phyloP scores from a whole-genome alignment of 2,888 invertebrate genomes.

The Geotrupes spiniger region DNA sequence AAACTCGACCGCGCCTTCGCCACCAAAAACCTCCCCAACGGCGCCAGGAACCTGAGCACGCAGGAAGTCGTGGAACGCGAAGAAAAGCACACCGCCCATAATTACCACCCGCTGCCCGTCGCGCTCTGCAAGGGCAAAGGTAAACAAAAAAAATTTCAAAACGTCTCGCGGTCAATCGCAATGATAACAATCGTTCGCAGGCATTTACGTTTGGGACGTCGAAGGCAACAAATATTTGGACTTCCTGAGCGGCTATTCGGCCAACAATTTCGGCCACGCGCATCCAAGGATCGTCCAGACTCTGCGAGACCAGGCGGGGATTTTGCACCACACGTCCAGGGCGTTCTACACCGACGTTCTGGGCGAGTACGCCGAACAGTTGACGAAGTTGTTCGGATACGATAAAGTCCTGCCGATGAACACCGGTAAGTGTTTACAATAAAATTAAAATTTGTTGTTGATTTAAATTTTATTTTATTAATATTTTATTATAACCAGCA shows the following conservation, averaged over 20 bases:
- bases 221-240: conserved; percentile 77
- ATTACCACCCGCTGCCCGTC: conserved; percentile 91
- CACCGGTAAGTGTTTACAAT: conserved; percentile 55
- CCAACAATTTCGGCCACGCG: conserved; percentile 79
- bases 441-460: background rate
- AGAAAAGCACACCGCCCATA: conserved; percentile 84
- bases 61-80: conserved; percentile 63
- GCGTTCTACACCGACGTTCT: conserved; percentile 74
- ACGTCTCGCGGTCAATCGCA: background rate
- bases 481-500: background rate
- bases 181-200: no score
- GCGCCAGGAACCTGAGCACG: conserved; percentile 13
- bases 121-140: conserved; percentile 81
- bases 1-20: no score
- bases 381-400: conserved; percentile 68
- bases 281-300: conserved; percentile 68
- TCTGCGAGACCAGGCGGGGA: conserved; percentile 57
- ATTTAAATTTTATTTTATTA: background rate
- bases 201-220: conserved; percentile 76
- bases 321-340: conserved; percentile 68
- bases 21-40: no score
- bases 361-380: conserved; percentile 71
- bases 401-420: conserved; percentile 83
- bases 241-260: conserved; percentile 77
- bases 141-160: conserved; percentile 2